These are phyloP conservation scores for Austrolebias charrua DNA, from an alignment of 2,797 vertebrate species.

Conservation along the genomic window DNA sequence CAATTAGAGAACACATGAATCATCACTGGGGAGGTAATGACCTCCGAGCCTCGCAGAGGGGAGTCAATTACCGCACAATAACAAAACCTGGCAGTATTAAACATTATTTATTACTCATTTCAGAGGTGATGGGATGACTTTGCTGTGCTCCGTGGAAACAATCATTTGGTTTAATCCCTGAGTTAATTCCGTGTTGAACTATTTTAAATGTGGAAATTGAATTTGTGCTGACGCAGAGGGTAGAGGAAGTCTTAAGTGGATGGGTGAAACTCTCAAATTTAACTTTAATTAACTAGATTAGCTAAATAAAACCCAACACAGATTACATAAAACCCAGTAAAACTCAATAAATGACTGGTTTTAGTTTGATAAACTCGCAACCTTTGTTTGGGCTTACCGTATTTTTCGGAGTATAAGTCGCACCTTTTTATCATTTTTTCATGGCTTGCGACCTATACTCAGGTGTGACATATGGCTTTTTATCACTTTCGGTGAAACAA, in stretches of 20 bases:
- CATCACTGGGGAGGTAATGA: constrained; percentile 66
- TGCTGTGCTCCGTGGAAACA: constrained; percentile 18
- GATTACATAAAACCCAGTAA: not conserved
- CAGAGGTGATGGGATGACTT: constrained; percentile 41
- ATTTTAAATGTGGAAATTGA: constrained; percentile 45
- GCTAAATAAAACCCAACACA: not conserved
- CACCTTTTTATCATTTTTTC: no score
- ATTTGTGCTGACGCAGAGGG: constrained; percentile 7
- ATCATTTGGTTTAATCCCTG: constrained; percentile 52
- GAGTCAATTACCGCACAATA: constrained; percentile 66
- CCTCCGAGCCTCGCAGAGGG: constrained; percentile 53
- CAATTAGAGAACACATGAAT: constrained; percentile 70
- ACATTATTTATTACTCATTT: constrained; percentile 58
- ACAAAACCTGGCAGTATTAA: constrained; percentile 46
- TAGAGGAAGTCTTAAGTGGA: not conserved
- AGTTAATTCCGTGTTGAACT: constrained; percentile 35
- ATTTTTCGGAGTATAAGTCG: no score
- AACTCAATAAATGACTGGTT: no score
- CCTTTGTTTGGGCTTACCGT: no score
- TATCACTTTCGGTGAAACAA: no score
- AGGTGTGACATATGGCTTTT: no score
- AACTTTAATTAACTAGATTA: constrained; percentile 1
- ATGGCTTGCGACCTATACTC: no score
- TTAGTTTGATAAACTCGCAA: no score
- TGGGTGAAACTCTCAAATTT: constrained; percentile 12